Evolutionary conservation across 2,113 vertebrate species (phyloP), one percentile per base, ranked within the genome.

Genomic region (mouse (Mus musculus)): DNA sequence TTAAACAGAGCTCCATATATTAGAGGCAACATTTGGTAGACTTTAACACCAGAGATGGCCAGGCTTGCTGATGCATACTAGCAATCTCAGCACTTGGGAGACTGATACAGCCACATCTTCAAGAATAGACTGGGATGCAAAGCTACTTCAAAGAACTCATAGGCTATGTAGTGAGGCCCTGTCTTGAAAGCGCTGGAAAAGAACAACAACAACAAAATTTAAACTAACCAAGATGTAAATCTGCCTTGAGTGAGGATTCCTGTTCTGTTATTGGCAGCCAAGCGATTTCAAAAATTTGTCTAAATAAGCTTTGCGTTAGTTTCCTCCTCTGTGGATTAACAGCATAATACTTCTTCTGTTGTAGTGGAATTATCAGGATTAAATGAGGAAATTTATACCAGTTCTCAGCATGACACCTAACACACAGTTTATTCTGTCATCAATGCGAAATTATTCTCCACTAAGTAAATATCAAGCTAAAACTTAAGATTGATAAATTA

Each of bases 391-490:
- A 52, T 69, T 69, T 3, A 67, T 69, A 69, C 19, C 28, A 89
- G 80, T 52, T 7, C 56, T 91, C 10, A 76, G 14, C n/a, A 88
- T 14, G 82, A 61, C 20, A 17, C 30, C 56, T 61, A 22, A 33
- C 7, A 63, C 30, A 72, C 22, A 84, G 20, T 92, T 90, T 88
- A 72, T 85, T 78, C 84, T 93, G 12, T 71, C 69, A 91, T 33
- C 30, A 75, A 9, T 87, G 36, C 11, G 39, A 30, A 28, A 81
- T n/a, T 17, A 81, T 26, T 87, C 65, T 94, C 56, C 28, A 82
- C 72, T 72, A 95, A 93, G 85, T 24, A 95, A 71, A 95, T 73
- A 39, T 73, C 76, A 7, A 95, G 24, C 17, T 90, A 78, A 93
- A 80, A 91, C 13, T 91, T 73, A 91, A 96, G 82, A 89, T 56